These are phyloP conservation scores for Hemitrygon akajei DNA, from an alignment of 2,797 vertebrate species.

Conservation along the genomic window DNA sequence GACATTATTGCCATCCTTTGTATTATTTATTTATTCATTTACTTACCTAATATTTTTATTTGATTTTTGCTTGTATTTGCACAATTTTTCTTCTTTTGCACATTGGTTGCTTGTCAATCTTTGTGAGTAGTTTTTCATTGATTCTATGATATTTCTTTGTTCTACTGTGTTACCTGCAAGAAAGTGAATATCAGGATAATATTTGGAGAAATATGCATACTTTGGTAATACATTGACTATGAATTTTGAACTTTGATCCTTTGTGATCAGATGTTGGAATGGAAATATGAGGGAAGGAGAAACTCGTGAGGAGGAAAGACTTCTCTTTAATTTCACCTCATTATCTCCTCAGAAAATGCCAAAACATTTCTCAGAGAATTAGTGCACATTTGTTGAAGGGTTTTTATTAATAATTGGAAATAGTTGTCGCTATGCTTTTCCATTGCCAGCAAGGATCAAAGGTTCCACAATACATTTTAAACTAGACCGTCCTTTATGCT, in stretches of 20 bases:
- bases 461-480: background rate
- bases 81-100: too few relatives aligned
- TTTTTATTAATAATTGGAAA: conserved; percentile 23
- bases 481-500: background rate
- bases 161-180: too few relatives aligned
- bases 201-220: too few relatives aligned
- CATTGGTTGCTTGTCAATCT: too few relatives aligned
- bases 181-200: too few relatives aligned
- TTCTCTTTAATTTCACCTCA: background rate
- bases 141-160: too few relatives aligned
- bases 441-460: background rate
- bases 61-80: too few relatives aligned
- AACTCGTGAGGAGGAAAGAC: background rate
- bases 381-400: background rate
- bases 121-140: too few relatives aligned
- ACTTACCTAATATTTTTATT: too few relatives aligned
- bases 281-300: background rate
- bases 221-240: too few relatives aligned
- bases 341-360: background rate
- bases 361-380: background rate
- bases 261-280: background rate
- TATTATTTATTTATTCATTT: too few relatives aligned
- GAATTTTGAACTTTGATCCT: too few relatives aligned
- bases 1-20: background rate
- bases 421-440: conserved; percentile 4